Conservation (phyloP, 2,888 invertebrate genomes). For the Brachycybe producta region DNA sequence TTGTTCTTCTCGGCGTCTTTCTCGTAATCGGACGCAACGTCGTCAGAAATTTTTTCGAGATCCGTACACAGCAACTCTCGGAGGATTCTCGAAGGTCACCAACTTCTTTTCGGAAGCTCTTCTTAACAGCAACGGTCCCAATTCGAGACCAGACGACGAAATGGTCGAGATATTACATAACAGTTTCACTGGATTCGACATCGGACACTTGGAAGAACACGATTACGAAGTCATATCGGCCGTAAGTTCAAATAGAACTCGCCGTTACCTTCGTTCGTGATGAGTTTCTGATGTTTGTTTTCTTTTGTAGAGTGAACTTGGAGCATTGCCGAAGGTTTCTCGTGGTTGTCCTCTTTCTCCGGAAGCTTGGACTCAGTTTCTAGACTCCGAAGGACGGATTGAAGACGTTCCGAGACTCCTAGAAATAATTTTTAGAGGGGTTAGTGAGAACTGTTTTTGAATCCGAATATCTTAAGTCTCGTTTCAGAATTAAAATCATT, state of each 20-base stretch:
- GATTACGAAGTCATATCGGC: conserved; percentile 36
- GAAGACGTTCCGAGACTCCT: conserved; percentile 62
- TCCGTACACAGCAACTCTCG: conserved; percentile 70
- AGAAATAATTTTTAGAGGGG: conserved; percentile 81
- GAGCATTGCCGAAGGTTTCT: conserved; percentile 53
- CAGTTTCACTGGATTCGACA: conserved; percentile 24
- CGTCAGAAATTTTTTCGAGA: conserved; percentile 43
- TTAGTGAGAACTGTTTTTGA: too few relatives aligned
- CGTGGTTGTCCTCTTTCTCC: conserved; percentile 56
- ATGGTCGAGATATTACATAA: conserved; percentile 49
- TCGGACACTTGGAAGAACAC: conserved; percentile 33
- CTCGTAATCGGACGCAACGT: neutral
- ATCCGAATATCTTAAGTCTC: too few relatives aligned
- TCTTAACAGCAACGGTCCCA: conserved; percentile 31
- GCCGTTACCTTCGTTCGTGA: conserved; percentile 43
- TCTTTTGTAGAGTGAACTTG: conserved; percentile 40
- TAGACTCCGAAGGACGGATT: conserved; percentile 67
- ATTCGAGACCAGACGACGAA: conserved; percentile 51
- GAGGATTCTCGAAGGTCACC: conserved; percentile 73
- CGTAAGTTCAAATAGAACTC: conserved; percentile 24
- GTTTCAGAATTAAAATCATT: too few relatives aligned
- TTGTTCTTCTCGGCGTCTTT: neutral
- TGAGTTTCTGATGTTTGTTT: conserved; percentile 40
- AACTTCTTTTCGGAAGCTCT: conserved; percentile 49
- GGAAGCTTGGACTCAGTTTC: conserved; percentile 68